These are phyloP conservation scores for Ursus arctos DNA, from an alignment of 2,113 vertebrate genomes.

Conservation along the genomic window DNA sequence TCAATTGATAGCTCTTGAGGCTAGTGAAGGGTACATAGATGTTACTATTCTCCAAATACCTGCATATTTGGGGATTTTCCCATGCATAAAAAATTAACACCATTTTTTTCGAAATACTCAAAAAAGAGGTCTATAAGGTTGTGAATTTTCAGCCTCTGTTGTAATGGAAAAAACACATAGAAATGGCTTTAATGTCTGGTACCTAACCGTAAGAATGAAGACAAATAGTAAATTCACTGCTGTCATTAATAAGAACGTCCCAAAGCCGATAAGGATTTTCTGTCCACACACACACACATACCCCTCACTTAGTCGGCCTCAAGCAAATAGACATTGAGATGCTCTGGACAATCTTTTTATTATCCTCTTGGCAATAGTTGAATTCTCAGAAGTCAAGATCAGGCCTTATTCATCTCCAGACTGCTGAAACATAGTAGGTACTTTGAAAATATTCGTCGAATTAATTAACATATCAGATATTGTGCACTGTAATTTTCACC, in stretches of 20 bases:
- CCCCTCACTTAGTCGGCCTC: neutral
- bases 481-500: neutral
- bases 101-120: neutral
- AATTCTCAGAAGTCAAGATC: neutral
- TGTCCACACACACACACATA: no score
- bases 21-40: neutral
- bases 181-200: neutral
- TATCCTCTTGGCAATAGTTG: neutral
- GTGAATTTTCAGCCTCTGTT: neutral
- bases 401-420: neutral
- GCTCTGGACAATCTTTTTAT: neutral
- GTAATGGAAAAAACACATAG: neutral
- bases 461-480: neutral
- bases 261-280: neutral
- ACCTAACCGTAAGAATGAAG: neutral
- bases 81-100: slow-evolving; percentile 32
- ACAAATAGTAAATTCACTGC: neutral
- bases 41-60: neutral
- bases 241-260: neutral
- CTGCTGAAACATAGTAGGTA: neutral
- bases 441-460: neutral
- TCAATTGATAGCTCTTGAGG: neutral
- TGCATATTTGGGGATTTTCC: neutral
- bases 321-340: neutral
- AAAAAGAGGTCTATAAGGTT: neutral